phyloP scores from a whole-genome alignment of 2,888 invertebrate species.

The Drosophila meridiana region DNA sequence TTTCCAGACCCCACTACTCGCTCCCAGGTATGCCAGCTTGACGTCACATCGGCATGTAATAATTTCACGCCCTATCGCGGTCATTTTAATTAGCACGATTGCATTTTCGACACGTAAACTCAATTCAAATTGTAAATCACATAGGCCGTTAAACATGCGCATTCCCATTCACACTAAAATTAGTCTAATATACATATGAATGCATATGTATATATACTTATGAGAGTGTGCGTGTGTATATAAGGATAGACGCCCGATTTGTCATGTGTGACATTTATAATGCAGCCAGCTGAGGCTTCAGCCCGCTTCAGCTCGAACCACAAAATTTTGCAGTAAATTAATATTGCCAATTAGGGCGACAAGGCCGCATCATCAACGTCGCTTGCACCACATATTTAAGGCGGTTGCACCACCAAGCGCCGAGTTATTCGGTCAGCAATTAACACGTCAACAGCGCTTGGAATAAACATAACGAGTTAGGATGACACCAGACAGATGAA shows the following conservation, averaged over 20 bases:
- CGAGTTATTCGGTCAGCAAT: constrained; percentile 39
- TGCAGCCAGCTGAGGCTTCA: constrained; percentile 18
- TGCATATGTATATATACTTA: neutral
- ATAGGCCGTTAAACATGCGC: constrained; percentile 59
- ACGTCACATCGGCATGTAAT: constrained; percentile 50
- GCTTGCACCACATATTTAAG: constrained; percentile 8
- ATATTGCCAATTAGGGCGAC: constrained; percentile 62
- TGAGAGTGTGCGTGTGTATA: neutral
- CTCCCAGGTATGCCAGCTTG: neutral
- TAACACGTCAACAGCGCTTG: constrained; percentile 59
- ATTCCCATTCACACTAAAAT: constrained; percentile 20
- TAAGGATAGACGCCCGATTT: neutral
- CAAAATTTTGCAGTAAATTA: constrained; percentile 57
- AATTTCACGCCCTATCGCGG: constrained; percentile 75
- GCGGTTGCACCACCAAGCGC: neutral
- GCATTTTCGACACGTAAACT: constrained; percentile 72
- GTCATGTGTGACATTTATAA: constrained; percentile 31
- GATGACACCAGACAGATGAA: neutral
- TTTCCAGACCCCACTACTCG: neutral
- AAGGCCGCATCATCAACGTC: constrained; percentile 26
- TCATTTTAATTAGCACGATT: constrained; percentile 78
- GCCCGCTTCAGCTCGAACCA: constrained; percentile 12
- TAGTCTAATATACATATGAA: neutral
- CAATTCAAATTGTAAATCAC: constrained; percentile 73
- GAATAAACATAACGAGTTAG: neutral